Conservation (phyloP, 2,888 invertebrate species). For the Perdita meconis region DNA sequence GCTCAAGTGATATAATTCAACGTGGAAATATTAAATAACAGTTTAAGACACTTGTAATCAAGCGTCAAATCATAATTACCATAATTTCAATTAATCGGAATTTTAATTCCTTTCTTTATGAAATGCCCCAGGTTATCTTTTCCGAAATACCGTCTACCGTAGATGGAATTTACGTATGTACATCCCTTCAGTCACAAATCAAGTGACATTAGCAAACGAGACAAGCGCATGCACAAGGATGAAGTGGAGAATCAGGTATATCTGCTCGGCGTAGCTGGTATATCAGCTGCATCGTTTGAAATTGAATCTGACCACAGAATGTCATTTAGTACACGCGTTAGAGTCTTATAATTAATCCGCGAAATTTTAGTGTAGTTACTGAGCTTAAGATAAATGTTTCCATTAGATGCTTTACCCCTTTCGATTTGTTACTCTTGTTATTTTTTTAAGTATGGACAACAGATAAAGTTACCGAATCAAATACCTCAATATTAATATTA, state of each 20-base stretch:
- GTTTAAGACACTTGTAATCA: too few species aligned
- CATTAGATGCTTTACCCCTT: not conserved
- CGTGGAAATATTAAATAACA: not conserved
- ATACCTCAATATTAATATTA: too few species aligned
- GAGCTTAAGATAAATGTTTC: conserved; percentile 15
- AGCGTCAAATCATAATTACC: not conserved
- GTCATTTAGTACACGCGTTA: conserved; percentile 6
- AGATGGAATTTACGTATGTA: conserved; percentile 31
- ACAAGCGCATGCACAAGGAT: conserved; percentile 21
- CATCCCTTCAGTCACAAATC: conserved; percentile 22
- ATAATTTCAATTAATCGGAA: not conserved
- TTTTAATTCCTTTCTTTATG: not conserved
- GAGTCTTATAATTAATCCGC: conserved; percentile 27
- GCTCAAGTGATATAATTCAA: not conserved
- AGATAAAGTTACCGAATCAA: too few species aligned
- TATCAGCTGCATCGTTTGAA: conserved; percentile 30
- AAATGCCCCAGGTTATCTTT: not conserved
- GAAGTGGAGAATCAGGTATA: conserved; percentile 17
- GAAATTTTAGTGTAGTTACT: conserved; percentile 1
- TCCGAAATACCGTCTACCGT: not conserved
- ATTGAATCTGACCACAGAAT: conserved; percentile 36
- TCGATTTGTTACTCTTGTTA: not conserved
- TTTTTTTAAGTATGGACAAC: not conserved
- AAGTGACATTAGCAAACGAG: conserved; percentile 32
- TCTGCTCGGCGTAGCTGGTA: conserved; percentile 11